These are phyloP conservation scores for Gryon sp. DNA, from an alignment of 1,140 invertebrate species.

Conservation along the genomic window DNA sequence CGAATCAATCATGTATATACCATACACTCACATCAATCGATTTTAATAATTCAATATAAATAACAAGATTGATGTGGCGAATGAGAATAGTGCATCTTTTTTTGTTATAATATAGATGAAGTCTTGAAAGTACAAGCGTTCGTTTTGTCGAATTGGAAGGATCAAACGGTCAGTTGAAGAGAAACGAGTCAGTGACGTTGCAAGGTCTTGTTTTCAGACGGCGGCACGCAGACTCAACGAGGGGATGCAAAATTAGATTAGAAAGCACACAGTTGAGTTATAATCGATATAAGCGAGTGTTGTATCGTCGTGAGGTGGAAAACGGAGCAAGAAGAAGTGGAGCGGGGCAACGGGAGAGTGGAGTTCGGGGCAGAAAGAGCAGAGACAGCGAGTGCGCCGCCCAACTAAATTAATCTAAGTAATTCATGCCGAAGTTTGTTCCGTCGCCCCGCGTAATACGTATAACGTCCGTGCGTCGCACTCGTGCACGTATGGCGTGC, in stretches of 20 bases:
- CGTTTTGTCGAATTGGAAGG: constrained; percentile 12
- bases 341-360: too few relatives aligned
- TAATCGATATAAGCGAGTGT: constrained; percentile 72
- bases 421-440: constrained; percentile 77
- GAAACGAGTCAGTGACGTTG: constrained; percentile 25
- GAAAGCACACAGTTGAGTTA: constrained; percentile 72
- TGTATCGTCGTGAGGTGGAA: constrained; percentile 58
- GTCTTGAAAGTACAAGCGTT: too few relatives aligned
- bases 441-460: constrained; percentile 51
- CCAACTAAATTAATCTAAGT: constrained; percentile 78
- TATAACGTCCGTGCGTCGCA: constrained; percentile 39
- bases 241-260: constrained; percentile 71
- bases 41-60: too few relatives aligned
- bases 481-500: constrained; percentile 44
- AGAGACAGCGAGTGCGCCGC: constrained; percentile 65
- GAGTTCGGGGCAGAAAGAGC: constrained; percentile 52
- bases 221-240: constrained; percentile 49
- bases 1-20: too few relatives aligned
- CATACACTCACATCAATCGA: too few relatives aligned
- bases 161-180: constrained; percentile 29
- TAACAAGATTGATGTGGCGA: too few relatives aligned
- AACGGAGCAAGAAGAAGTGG: too few relatives aligned
- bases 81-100: neutral
- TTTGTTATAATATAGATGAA: too few relatives aligned
- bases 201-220: constrained; percentile 42